Evolutionary conservation across 2,888 invertebrate species (phyloP).

Genomic region (Cosmorhoe ocellata): DNA sequence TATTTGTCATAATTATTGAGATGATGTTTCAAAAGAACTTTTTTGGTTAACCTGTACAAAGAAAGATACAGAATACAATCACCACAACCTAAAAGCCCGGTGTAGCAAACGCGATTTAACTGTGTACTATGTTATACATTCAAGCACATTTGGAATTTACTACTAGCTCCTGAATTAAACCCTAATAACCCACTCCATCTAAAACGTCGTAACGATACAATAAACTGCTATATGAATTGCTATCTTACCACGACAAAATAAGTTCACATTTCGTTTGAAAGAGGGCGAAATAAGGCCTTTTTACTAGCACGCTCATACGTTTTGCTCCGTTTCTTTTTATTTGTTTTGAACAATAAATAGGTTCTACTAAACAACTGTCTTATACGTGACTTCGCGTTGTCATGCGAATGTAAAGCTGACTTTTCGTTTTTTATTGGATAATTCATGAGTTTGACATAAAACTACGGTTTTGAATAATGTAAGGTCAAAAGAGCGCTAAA

Average conservation of each 20-base stretch:
- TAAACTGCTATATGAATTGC: constrained; percentile 30
- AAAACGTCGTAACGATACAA: constrained; percentile 37
- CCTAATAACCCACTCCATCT: constrained; percentile 48
- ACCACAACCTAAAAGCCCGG: constrained; percentile 39
- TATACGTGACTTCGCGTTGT: constrained; percentile 59
- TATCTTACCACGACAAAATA: constrained; percentile 35
- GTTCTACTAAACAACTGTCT: constrained; percentile 62
- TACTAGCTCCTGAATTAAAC: constrained; percentile 66
- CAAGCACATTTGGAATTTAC: constrained; percentile 66
- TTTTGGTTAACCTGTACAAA: background rate
- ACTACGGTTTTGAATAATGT: constrained; percentile 50
- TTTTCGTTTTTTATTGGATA: constrained; percentile 60
- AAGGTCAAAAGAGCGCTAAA: constrained; percentile 44
- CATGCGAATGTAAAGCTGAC: constrained; percentile 56
- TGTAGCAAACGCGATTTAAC: constrained; percentile 53
- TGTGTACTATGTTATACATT: constrained; percentile 56
- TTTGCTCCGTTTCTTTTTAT: constrained; percentile 67
- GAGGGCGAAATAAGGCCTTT: constrained; percentile 37
- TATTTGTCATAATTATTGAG: no score
- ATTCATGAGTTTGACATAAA: constrained; percentile 56
- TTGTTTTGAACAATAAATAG: constrained; percentile 73
- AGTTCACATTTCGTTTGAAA: constrained; percentile 30
- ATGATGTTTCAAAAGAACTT: no score
- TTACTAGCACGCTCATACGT: constrained; percentile 41
- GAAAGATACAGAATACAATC: background rate